Conservation (phyloP, 2,797 vertebrate genomes). For the Cuculus canorus region DNA sequence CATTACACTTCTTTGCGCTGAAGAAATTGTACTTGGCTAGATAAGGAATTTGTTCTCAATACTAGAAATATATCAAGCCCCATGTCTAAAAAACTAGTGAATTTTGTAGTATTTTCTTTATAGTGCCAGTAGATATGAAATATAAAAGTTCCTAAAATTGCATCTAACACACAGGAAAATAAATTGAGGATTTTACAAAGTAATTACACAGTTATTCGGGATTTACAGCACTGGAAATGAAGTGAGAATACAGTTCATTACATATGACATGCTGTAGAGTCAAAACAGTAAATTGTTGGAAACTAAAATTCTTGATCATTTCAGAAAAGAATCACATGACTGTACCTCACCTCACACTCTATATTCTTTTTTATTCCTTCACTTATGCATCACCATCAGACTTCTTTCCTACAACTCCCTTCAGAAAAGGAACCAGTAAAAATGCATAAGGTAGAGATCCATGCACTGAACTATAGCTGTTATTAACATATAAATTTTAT, state of each 20-base stretch:
- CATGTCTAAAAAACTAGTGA: not conserved
- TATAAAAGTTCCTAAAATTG: not conserved
- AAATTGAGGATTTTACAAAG: not conserved
- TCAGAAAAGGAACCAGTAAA: not conserved
- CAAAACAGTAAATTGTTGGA: not conserved
- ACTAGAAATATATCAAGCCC: not conserved
- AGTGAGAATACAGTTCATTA: not conserved
- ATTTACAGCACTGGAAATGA: constrained; percentile 23
- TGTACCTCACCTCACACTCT: not conserved
- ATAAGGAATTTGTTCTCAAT: not conserved
- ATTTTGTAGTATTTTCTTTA: not conserved
- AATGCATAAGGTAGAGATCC: not conserved
- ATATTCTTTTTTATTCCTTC: not conserved
- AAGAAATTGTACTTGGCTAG: not conserved
- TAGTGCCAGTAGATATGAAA: not conserved
- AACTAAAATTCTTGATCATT: not conserved
- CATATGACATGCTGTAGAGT: not conserved
- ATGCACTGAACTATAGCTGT: not conserved
- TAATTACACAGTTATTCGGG: not conserved
- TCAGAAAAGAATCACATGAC: not conserved
- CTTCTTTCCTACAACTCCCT: not conserved
- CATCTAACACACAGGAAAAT: not conserved
- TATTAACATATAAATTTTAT: not conserved
- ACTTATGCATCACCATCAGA: not conserved
- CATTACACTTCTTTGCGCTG: not conserved